phyloP scores from a whole-genome alignment of 1,140 invertebrate genomes.

The Procambarus clarkii region DNA sequence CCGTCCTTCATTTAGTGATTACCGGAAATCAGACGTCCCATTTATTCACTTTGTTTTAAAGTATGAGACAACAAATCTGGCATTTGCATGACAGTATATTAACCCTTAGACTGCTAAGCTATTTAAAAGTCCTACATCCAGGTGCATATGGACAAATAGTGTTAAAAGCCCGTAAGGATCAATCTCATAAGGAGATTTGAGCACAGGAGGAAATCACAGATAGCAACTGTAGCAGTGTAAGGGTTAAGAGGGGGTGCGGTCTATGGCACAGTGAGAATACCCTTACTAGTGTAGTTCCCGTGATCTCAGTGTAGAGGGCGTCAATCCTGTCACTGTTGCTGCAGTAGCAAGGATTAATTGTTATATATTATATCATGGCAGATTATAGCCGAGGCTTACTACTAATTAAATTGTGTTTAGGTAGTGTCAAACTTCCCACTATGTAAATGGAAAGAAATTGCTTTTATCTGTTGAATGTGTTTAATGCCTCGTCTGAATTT shows the following conservation, averaged over 20 bases:
- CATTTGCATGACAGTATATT: conserved; percentile 9
- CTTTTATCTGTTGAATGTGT: conserved; percentile 11
- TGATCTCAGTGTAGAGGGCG: conserved; percentile 62
- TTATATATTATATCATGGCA: conserved; percentile 48
- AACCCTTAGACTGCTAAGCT: too few relatives aligned
- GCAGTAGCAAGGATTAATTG: conserved; percentile 34
- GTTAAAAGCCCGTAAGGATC: too few relatives aligned
- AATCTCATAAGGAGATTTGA: too few relatives aligned
- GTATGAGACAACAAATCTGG: neutral
- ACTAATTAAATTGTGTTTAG: neutral
- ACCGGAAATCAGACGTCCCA: conserved; percentile 1
- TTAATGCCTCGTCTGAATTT: conserved; percentile 45
- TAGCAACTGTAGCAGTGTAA: too few relatives aligned
- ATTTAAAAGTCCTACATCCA: too few relatives aligned
- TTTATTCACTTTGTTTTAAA: neutral
- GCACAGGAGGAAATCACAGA: too few relatives aligned
- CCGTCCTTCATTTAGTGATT: neutral
- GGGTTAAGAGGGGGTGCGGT: neutral
- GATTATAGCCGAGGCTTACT: conserved; percentile 43
- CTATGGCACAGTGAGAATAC: conserved; percentile 25
- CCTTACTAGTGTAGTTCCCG: conserved; percentile 45
- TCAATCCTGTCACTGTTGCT: conserved; percentile 35
- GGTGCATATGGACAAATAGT: too few relatives aligned
- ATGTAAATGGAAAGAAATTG: neutral
- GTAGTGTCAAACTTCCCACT: too few relatives aligned